These are phyloP conservation scores for Callocephalon fimbriatum DNA, from an alignment of 2,113 vertebrate genomes.

Conservation along the genomic window DNA sequence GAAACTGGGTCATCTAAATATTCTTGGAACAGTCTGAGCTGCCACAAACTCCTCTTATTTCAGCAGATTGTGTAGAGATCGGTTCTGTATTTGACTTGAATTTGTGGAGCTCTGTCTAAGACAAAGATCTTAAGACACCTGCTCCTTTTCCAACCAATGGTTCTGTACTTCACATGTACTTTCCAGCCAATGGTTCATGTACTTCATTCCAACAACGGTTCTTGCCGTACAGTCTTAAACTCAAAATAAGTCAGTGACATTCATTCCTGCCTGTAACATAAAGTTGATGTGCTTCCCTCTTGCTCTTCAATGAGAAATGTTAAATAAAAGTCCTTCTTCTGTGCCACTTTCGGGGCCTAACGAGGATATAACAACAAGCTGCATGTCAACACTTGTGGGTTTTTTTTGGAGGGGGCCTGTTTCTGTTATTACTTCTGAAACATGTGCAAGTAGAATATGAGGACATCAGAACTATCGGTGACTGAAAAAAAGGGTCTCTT, in stretches of 20 bases:
- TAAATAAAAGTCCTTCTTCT: background rate
- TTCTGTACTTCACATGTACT: background rate
- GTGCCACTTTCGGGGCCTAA: background rate
- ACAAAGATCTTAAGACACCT: background rate
- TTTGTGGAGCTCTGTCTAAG: background rate
- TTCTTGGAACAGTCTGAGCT: background rate
- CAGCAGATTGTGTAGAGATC: background rate
- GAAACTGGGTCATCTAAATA: background rate
- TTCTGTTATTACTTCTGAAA: background rate
- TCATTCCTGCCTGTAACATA: background rate
- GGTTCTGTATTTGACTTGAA: background rate
- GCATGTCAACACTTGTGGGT: background rate
- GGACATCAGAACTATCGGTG: background rate
- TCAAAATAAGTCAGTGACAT: background rate
- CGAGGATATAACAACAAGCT: background rate
- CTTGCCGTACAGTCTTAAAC: background rate
- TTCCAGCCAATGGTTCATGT: too few species aligned
- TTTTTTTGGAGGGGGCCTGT: accelerated
- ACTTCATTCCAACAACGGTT: background rate
- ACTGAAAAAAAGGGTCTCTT: background rate
- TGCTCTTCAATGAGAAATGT: background rate
- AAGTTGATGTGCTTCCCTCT: background rate
- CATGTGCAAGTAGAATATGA: background rate
- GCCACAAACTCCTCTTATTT: background rate
- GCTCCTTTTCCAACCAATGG: background rate